Conservation (phyloP, 2,797 vertebrate species). For the Dendrocincla tyrannina region DNA sequence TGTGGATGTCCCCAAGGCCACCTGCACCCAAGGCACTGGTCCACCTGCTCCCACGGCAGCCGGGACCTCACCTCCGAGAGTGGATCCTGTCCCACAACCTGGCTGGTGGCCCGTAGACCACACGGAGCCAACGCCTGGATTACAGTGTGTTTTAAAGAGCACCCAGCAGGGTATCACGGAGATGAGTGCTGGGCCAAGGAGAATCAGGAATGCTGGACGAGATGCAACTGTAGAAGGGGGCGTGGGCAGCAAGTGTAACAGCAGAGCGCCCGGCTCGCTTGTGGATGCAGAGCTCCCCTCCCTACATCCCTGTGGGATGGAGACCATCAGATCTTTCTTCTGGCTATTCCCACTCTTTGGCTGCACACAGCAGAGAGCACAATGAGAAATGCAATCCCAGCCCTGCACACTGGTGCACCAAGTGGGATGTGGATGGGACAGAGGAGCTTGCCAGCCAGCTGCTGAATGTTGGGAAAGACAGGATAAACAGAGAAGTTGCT, state of each 20-base stretch:
- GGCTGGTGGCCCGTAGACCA: not conserved
- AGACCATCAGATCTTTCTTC: not conserved
- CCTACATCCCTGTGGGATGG: fast-evolving
- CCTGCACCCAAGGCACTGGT: not conserved
- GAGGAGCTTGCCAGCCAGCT: not conserved
- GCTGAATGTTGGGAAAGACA: not conserved
- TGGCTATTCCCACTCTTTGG: not conserved
- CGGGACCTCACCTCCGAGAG: not conserved
- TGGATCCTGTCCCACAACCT: not conserved
- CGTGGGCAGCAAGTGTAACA: not conserved
- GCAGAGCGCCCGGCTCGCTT: fast-evolving
- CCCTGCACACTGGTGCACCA: fast-evolving
- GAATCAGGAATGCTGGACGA: not conserved
- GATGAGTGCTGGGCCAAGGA: conserved; percentile 1
- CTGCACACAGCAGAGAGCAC: not conserved
- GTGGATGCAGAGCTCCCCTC: fast-evolving
- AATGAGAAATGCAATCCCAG: not conserved
- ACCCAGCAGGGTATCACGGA: not conserved
- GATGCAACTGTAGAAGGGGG: not conserved
- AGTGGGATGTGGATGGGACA: not conserved
- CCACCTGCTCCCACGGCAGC: fast-evolving
- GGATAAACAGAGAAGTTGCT: not conserved
- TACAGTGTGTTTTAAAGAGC: not conserved
- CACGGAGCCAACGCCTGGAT: not conserved
- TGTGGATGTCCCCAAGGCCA: not conserved